A percentile compares a stretch with the other conserved stretches of the same genome.
These are phyloP conservation scores for Diabrotica virgifera DNA, from an alignment of 1,140 invertebrate species.

Conservation along the genomic window DNA sequence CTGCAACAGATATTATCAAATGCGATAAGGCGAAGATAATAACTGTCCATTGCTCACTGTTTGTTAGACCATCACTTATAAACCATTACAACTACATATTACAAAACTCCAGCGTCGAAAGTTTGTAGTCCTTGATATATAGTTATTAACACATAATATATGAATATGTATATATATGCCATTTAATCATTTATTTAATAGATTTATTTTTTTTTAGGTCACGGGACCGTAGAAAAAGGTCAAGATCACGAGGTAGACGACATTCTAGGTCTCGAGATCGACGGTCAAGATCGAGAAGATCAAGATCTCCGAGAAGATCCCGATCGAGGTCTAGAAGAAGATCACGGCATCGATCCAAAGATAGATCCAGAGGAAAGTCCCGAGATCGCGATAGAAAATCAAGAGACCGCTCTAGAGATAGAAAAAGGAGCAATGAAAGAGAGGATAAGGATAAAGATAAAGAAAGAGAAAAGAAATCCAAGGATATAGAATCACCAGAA, in stretches of 20 bases:
- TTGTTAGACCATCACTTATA: too few relatives aligned
- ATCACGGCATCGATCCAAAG: constrained; percentile 35
- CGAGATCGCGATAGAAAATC: constrained; percentile 37
- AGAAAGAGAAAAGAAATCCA: constrained; percentile 45
- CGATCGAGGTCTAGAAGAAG: constrained; percentile 38
- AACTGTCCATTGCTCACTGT: too few relatives aligned
- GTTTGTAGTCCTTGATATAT: too few relatives aligned
- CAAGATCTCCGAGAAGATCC: constrained; percentile 37
- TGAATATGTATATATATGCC: too few relatives aligned
- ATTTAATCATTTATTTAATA: too few relatives aligned
- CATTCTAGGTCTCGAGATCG: constrained; percentile 58
- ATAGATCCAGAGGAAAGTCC: constrained; percentile 23
- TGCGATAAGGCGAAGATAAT: too few relatives aligned
- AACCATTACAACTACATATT: too few relatives aligned
- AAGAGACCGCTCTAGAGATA: constrained; percentile 41
- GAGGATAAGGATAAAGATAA: constrained; percentile 47
- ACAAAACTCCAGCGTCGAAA: too few relatives aligned
- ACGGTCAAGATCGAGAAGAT: constrained; percentile 34
- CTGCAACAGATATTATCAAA: too few relatives aligned
- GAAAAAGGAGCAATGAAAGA: constrained; percentile 49
- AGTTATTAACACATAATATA: too few relatives aligned
- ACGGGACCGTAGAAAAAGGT: constrained; percentile 46
- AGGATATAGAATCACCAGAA: constrained; percentile 26
- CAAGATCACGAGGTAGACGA: constrained; percentile 47
- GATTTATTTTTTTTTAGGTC: constrained; percentile 25